These are phyloP conservation scores for Nyctibius grandis DNA, from an alignment of 2,797 vertebrate genomes.

Conservation along the genomic window DNA sequence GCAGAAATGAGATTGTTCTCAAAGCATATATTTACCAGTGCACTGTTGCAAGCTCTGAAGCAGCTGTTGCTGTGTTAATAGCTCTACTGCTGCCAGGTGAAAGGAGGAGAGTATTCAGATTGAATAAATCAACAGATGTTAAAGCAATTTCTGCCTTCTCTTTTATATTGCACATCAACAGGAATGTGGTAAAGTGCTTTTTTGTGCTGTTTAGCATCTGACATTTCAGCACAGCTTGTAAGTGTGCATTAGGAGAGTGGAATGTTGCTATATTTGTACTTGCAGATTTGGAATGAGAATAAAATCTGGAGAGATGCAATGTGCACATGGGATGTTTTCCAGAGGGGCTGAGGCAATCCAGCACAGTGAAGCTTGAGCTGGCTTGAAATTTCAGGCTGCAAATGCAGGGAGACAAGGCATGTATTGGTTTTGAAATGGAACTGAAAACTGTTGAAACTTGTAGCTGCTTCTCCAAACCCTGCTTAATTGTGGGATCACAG, in stretches of 20 bases:
- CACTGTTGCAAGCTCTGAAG: not conserved
- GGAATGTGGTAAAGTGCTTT: not conserved
- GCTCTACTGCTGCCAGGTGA: not conserved
- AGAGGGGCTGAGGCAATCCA: not conserved
- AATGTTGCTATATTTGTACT: conserved; percentile 47
- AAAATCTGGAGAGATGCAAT: not conserved
- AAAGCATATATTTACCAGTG: not conserved
- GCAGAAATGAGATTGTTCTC: not conserved
- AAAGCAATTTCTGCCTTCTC: conserved; percentile 4
- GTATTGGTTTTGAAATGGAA: not conserved
- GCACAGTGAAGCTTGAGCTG: not conserved
- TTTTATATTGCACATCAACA: not conserved
- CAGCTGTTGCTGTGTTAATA: not conserved
- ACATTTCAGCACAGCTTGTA: conserved; percentile 34
- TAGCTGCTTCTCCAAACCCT: not conserved
- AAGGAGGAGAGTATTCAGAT: not conserved
- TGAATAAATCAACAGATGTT: not conserved
- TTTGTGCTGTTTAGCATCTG: not conserved
- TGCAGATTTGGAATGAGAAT: conserved; percentile 33
- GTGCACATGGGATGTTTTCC: not conserved
- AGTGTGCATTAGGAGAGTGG: not conserved
- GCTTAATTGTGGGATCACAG: not conserved
- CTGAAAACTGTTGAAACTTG: not conserved
- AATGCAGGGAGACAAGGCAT: not conserved
- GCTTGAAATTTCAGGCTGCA: not conserved